Base-by-base conservation (phyloP, 2,113 vertebrate genomes). In the Petrocephalus microphthalmus region DNA sequence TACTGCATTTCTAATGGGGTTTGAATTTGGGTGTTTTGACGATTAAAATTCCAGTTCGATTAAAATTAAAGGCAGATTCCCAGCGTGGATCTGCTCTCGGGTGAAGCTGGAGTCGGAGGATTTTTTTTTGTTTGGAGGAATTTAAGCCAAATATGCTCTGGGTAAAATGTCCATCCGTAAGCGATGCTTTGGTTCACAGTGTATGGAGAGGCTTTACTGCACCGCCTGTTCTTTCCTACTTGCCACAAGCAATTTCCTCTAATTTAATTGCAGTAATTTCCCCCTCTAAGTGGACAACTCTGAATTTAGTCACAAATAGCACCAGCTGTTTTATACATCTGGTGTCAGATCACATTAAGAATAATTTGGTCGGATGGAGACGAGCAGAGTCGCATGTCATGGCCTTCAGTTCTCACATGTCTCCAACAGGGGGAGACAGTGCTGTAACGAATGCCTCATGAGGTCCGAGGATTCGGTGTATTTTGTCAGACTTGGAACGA, bases 391-490 rank as follows among this genome's bases (percentile, higher is more conserved):
- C 49, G 13, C n/a, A n/a, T 74, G 45, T 49, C 78, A 47, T 0
- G 74, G 25, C 74, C 67, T 71, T 88, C 25, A 20, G 29, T 54
- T 88, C 74, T 33, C 20, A 47, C n/a, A 11, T 82, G 19, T 42
- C 37, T 29, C 71, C 89, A 90, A 19, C 47, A 88, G 89, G 84
- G 83, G 89, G 89, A 29, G 89, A 88, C 89, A 88, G 49, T 33
- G 45, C 81, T 45, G 81, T 57, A 88, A 53, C 19, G 7, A 89
- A 89, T 25, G 22, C 45, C 49, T 56, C 11, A 19, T 17, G 8
- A n/a, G 45, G 22, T 49, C 47, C 2, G 2, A 49, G 33, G 33
- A 17, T 83, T 83, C 81, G 49, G 81, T 19, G 49, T 49, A 22
- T 49, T 71, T 87, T 47, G 64, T 33, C 29, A 81, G 60, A 64